Evolutionary conservation across 2,888 invertebrate species (phyloP), one percentile per base, ranked within the genome.

Genomic region (Aspidiotus rigidus): DNA sequence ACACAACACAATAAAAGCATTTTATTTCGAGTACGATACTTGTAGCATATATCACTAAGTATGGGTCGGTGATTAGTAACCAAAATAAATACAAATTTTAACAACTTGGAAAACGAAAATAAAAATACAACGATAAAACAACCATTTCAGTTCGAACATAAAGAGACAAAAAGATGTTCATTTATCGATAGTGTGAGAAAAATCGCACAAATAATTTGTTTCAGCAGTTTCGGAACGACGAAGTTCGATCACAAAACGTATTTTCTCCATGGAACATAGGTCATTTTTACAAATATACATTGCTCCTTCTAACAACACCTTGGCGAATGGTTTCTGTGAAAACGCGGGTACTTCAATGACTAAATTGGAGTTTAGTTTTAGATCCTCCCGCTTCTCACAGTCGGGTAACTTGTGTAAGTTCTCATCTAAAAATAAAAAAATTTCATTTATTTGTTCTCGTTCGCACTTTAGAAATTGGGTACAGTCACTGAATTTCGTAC

Each of bases 211-310:
- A 8, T n/a, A 8, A n/a, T 28, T 11, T 9, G 28, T 13, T 3
- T 44, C 44, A 7, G 16, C 39, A 6, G 7, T 7, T 39, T 59
- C 39, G 2, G 15, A 15, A 28, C 39, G 42, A 13, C 42, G n/a
- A 15, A 66, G 39, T n/a, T 59, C 42, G 8, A 66, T n/a, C n/a
- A 66, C 39, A 28, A 57, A 66, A 28, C 7, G 44, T 44, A 66
- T 49, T 28, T 66, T 57, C 10, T 57, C 49, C 5, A 57, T 39
- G 10, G 57, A 15, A 49, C 66, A 66, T 7, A 44, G 15, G 2
- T 41, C 42, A 44, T 59, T 57, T 39, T 60, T 59, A 49, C 66
- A 66, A 57, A 49, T 17, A 40, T 66, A 66, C 39, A 57, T 44
- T 7, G 13, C 11, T 17, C 59, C 66, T 3, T 66, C 39, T 7